A percentile compares a stretch with the other conserved stretches of the same genome.
phyloP scores from a whole-genome alignment of 2,797 vertebrate species.

The Lithobates sylvaticus region DNA sequence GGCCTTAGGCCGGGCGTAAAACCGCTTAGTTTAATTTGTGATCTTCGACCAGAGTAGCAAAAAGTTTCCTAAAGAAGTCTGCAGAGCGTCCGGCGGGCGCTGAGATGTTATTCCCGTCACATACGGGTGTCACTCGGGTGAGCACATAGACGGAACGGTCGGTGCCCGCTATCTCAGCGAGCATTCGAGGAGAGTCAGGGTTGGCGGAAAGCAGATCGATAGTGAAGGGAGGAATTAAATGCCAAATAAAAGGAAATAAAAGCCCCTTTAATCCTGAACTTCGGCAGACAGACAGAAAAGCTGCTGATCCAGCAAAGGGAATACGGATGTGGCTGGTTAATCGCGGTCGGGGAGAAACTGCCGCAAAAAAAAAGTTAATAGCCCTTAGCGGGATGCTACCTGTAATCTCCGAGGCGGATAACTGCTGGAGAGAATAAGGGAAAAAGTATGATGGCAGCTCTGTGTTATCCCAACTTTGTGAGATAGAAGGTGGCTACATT shows the following conservation, averaged over 20 bases:
- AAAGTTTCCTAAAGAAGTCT: too few relatives aligned
- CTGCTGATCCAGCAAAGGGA: conserved; percentile 48
- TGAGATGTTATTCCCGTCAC: background rate
- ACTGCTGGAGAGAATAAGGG: background rate
- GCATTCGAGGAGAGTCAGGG: background rate
- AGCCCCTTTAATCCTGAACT: conserved; percentile 37
- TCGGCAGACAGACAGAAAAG: conserved; percentile 45
- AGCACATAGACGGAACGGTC: conserved; percentile 5
- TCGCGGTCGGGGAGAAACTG: conserved; percentile 32
- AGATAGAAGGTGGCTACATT: too few relatives aligned
- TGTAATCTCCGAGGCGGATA: conserved; percentile 30
- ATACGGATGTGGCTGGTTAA: conserved; percentile 41
- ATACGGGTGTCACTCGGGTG: conserved; percentile 7
- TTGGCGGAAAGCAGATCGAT: conserved; percentile 18
- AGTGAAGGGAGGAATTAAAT: background rate
- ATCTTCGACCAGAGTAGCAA: too few relatives aligned
- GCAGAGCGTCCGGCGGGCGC: too few relatives aligned
- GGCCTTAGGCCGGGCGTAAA: too few relatives aligned
- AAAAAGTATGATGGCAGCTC: too few relatives aligned
- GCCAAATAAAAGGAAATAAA: conserved; percentile 35
- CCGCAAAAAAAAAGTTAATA: conserved; percentile 29
- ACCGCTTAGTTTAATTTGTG: too few relatives aligned
- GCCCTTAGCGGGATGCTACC: conserved; percentile 21
- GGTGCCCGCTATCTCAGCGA: background rate
- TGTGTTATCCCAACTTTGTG: too few relatives aligned